Percentiles rank a stretch among this genome's conserved stretches.
Evolutionary conservation across 2,113 vertebrate genomes (phyloP).

Genomic region (Gymnobelideus leadbeateri): DNA sequence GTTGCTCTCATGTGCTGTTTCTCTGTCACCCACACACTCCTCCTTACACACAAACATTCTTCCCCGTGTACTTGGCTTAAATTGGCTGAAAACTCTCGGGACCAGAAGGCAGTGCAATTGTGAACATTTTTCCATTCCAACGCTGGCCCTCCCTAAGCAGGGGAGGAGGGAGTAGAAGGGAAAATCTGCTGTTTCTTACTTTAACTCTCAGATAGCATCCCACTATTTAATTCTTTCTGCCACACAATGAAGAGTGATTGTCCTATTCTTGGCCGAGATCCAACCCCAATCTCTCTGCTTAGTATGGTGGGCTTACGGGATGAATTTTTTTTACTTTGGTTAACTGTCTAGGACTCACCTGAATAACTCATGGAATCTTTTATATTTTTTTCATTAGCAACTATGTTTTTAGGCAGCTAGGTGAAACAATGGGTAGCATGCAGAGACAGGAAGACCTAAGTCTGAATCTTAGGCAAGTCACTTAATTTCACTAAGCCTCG

Average conservation of each 20-base stretch:
- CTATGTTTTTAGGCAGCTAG: background rate
- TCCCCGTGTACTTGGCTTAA: constrained; percentile 55
- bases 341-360: background rate
- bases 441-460: background rate
- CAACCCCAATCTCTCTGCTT: background rate
- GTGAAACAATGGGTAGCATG: background rate
- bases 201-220: background rate
- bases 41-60: background rate
- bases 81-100: constrained; percentile 1
- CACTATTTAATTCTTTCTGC: background rate
- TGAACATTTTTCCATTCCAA: background rate
- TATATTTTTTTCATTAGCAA: background rate
- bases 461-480: background rate
- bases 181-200: background rate
- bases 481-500: background rate
- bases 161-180: background rate
- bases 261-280: background rate
- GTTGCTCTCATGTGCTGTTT: background rate
- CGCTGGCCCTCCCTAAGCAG: background rate
- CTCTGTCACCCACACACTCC: background rate
- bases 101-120: too few relatives aligned
- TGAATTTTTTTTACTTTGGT: background rate
- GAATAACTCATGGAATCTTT: background rate
- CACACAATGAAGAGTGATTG: background rate
- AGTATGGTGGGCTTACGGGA: background rate